Conservation (phyloP, 2,113 vertebrate genomes). For the Gadus chalcogrammus region DNA sequence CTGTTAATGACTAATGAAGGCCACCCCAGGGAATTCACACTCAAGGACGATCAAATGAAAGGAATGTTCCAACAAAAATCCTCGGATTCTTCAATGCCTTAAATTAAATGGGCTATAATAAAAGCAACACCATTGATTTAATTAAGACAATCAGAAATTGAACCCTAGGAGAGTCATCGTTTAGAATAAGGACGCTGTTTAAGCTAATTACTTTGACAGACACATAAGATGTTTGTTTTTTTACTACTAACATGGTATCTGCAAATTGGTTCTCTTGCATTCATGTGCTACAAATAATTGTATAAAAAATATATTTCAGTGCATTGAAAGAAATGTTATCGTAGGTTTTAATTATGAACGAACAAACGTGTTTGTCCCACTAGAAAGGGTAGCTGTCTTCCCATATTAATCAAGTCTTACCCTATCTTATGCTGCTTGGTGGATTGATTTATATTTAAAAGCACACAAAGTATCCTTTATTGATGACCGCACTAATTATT, state of each 20-base stretch:
- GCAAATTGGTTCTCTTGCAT: slow-evolving; percentile 8
- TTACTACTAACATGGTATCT: not conserved
- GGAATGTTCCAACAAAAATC: slow-evolving; percentile 23
- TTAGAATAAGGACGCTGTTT: slow-evolving; percentile 24
- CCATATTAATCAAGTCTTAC: no score
- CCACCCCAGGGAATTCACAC: slow-evolving; percentile 44
- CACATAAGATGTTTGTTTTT: not conserved
- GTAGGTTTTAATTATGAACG: no score
- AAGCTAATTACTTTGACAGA: slow-evolving; percentile 17
- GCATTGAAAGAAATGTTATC: no score
- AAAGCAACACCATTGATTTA: slow-evolving; percentile 61
- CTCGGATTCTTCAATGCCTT: slow-evolving; percentile 45
- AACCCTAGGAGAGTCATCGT: slow-evolving; percentile 14
- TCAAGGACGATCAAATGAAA: slow-evolving; percentile 61
- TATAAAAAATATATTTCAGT: no score
- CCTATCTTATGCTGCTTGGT: no score
- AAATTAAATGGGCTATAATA: slow-evolving; percentile 55
- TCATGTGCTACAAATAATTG: no score
- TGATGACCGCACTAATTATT: no score
- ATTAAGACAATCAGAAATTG: slow-evolving; percentile 63
- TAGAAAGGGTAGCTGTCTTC: no score
- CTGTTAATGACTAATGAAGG: slow-evolving; percentile 68
- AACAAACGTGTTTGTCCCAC: no score
- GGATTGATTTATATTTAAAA: no score
- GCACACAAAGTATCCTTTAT: no score